Evolutionary conservation across 2,888 invertebrate genomes (phyloP), one percentile per base, ranked within the genome.

Genomic region (Ormia ochracea): DNA sequence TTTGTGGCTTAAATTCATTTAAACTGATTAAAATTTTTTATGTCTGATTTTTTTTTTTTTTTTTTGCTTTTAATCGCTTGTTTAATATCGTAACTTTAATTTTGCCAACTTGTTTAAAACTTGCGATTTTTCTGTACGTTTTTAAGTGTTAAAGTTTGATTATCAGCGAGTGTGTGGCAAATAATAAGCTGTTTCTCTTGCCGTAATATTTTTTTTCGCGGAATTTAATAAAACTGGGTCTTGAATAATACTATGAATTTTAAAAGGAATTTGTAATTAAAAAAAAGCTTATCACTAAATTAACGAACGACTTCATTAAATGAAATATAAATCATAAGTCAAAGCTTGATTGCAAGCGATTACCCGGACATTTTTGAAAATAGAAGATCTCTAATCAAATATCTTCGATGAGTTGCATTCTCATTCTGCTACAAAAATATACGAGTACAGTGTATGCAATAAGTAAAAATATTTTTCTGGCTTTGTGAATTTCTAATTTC

Each of bases 1-100:
- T 80, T 80, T 80, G 80, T 58, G 76, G 76, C 69, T 80, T 70
- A 56, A 56, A 63, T 65, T 56, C 26, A 50, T 59, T 63, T 77
- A 33, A 77, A 77, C 63, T 70, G 76, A 70, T 77, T 77, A 63
- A 56, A 77, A 41, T 77, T 77, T 69, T 23, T 69, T 58, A 56
- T 61, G 68, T 17, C 50, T 45, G 38, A 36, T 65, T 70, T 63
- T 19, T 59, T 56, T 43, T n/a, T 31, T 43, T 43, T 23, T 65
- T 70, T 63, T 19, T 59, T 56, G 48, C 19, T 31, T 43, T 43
- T 23, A 41, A 59, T 52, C 38, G 41, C 23, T 41, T 65, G 23
- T 43, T 66, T 31, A 28, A 58, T 36, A 45, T 74, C 52, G 33
- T 14, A 31, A 23, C 50, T 33, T 17, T 43, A 26, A 41, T 31